Evolutionary conservation across 1,140 invertebrate genomes (phyloP), one percentile per base, ranked within the genome.

Genomic region (Drosophila trapezifrons): DNA sequence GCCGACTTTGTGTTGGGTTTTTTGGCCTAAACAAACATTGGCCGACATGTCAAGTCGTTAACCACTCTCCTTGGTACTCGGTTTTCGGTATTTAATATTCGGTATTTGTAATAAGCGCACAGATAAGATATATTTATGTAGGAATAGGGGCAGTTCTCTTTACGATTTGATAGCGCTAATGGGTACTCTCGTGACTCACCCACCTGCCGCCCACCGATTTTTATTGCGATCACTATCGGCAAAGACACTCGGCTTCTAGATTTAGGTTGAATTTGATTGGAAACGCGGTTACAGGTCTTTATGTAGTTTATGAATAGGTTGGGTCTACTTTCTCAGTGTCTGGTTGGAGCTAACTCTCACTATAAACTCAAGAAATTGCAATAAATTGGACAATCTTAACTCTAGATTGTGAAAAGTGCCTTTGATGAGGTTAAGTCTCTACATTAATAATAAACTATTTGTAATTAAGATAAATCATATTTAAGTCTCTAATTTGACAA

Each of bases 11-110:
- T n/a, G n/a, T n/a, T n/a, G 8, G 27, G 8, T 29, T 29, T 29
- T 29, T 52, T 35, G 17, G 49, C 29, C 49, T 18, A 57, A 56
- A 20, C n/a, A 40, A 56, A 40, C 35, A 35, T 37, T 22, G 51
- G 32, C 1, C 15, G n/a, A 60, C 27, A 37, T 60, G 46, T 62
- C 45, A 56, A 57, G 10, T 43, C 22, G 37, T 42, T 25, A 10
- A 4, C 4, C 55, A 27, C n/a, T 29, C 18, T 51, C 22, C 15
- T 9, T 0, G 15, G 8, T 17, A 8, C 15, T 4, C 0, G 8
- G 3, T 17, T 4, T 32, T 51, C n/a, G 47, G 49, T 35, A 20
- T 7, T n/a, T 20, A 52, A 52, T 52, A 20, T 49, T 51, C 17
- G 12, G 43, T 45, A 37, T 45, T 25, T 45, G 32, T 37, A 0